Evolutionary conservation across 2,888 invertebrate genomes (phyloP).

Genomic region (Synanthedon myopaeformis): DNA sequence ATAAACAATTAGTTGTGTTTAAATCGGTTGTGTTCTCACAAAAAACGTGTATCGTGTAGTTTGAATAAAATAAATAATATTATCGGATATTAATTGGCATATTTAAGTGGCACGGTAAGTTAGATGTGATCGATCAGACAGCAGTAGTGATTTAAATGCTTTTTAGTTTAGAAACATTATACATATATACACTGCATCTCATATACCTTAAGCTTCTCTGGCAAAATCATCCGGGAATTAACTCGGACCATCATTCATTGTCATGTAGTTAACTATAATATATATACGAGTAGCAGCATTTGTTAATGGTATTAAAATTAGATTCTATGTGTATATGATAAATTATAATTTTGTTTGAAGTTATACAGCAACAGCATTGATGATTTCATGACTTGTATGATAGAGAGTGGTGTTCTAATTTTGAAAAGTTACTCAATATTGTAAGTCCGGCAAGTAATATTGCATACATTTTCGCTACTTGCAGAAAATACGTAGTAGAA

Average conservation of each 20-base stretch:
- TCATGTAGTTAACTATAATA: slow-evolving; percentile 41
- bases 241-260: slow-evolving; percentile 44
- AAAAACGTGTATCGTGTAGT: slow-evolving; percentile 40
- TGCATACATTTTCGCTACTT: no score
- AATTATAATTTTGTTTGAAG: neutral
- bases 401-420: no score
- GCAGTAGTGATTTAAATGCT: slow-evolving; percentile 56
- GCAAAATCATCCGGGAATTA: slow-evolving; percentile 37
- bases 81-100: slow-evolving; percentile 54
- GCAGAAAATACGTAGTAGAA: no score
- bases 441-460: no score
- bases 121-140: slow-evolving; percentile 43
- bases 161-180: slow-evolving; percentile 62
- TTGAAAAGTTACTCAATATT: no score
- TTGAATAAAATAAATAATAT: slow-evolving; percentile 23
- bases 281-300: slow-evolving; percentile 28
- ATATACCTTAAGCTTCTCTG: slow-evolving; percentile 38
- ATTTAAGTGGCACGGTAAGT: slow-evolving; percentile 59
- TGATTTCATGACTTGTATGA: neutral
- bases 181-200: slow-evolving; percentile 27
- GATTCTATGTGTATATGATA: slow-evolving; percentile 11
- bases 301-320: slow-evolving; percentile 37
- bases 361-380: neutral
- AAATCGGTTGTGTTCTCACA: slow-evolving; percentile 28
- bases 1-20: neutral